Evolutionary conservation across 2,113 vertebrate species (phyloP).

Genomic region (Mirounga angustirostris): DNA sequence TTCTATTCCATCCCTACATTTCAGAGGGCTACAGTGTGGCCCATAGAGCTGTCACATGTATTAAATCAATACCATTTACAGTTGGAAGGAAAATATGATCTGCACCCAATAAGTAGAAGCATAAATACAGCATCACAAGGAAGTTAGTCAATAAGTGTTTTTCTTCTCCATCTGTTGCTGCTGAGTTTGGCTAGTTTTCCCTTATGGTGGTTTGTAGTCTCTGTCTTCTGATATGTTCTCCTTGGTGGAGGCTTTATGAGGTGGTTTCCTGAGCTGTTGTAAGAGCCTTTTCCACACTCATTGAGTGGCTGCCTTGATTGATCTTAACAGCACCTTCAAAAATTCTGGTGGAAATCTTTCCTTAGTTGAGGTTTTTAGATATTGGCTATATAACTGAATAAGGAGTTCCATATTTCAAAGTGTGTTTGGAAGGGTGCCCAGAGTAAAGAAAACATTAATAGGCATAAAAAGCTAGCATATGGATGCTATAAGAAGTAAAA

Average conservation of each 20-base stretch:
- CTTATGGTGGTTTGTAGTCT: slow-evolving; percentile 57
- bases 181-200: slow-evolving; percentile 72
- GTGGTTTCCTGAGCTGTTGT: slow-evolving; percentile 69
- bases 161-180: slow-evolving; percentile 72
- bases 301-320: slow-evolving; percentile 65
- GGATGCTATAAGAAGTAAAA: slow-evolving; percentile 84
- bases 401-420: slow-evolving; percentile 78
- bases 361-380: slow-evolving; percentile 69
- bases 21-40: neutral
- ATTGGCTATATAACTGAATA: slow-evolving; percentile 74
- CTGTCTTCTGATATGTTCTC: slow-evolving; percentile 35
- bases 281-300: slow-evolving; percentile 73
- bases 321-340: slow-evolving; percentile 67
- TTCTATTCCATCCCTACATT: neutral
- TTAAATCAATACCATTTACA: slow-evolving; percentile 72
- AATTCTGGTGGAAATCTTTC: slow-evolving; percentile 72
- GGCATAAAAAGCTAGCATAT: slow-evolving; percentile 84
- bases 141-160: slow-evolving; percentile 65
- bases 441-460: slow-evolving; percentile 86
- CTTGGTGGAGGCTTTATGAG: slow-evolving; percentile 63
- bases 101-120: slow-evolving; percentile 68
- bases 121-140: slow-evolving; percentile 45
- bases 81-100: slow-evolving; percentile 66
- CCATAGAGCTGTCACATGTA: neutral
- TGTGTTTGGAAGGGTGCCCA: slow-evolving; percentile 83